These are phyloP conservation scores for Antheraea mylitta DNA, from an alignment of 1,140 invertebrate genomes.

Conservation along the genomic window DNA sequence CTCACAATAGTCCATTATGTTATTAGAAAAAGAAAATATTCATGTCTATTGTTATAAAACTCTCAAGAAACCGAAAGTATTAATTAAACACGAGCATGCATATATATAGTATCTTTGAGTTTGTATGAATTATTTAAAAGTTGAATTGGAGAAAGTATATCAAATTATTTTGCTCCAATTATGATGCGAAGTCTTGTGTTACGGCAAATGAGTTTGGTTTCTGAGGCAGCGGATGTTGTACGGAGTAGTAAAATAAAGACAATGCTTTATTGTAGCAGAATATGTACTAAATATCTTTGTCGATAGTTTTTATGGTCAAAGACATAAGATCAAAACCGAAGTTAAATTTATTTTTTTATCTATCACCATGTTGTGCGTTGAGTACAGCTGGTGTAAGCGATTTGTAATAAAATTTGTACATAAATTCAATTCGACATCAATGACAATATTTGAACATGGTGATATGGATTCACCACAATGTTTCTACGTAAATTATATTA, in stretches of 20 bases:
- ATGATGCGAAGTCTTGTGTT: constrained; percentile 42
- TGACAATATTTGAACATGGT: too few relatives aligned
- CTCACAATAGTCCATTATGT: background rate
- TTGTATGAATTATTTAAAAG: constrained; percentile 54
- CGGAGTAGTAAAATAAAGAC: background rate
- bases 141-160: constrained; percentile 53
- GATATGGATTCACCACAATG: too few relatives aligned
- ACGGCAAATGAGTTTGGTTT: constrained; percentile 34
- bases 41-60: constrained; percentile 26
- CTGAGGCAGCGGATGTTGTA: constrained; percentile 4
- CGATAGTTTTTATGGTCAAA: background rate
- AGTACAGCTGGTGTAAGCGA: background rate
- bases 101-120: constrained; percentile 32
- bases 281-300: background rate
- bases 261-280: background rate
- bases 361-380: background rate
- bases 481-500: too few relatives aligned
- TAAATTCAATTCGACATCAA: too few relatives aligned
- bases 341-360: background rate
- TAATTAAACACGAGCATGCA: constrained; percentile 34
- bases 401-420: too few relatives aligned
- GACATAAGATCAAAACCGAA: background rate
- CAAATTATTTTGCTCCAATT: constrained; percentile 64
- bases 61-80: constrained; percentile 44
- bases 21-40: constrained; percentile 4